A percentile compares a stretch with the other conserved stretches of the same genome.
These are phyloP conservation scores for Alviniconcha marisindica DNA, from an alignment of 1,140 invertebrate species.

Conservation along the genomic window DNA sequence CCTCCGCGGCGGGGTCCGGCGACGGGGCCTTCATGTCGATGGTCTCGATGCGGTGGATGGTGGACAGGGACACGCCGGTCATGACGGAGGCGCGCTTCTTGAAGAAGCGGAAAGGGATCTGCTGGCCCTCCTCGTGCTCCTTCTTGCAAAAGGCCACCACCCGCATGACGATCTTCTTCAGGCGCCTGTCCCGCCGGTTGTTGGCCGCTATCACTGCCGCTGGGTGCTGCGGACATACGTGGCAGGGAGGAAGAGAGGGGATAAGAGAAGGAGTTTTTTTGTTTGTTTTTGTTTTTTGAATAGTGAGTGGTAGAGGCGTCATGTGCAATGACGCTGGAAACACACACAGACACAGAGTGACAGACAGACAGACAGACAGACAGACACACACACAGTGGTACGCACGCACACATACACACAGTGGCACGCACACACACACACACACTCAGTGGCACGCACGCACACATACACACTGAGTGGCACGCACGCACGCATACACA, in stretches of 20 bases:
- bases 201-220: constrained; percentile 21
- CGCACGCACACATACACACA: too few species aligned
- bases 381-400: too few species aligned
- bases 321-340: too few species aligned
- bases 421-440: too few species aligned
- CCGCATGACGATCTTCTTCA: constrained; percentile 39
- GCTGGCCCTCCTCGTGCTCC: constrained; percentile 41
- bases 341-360: background rate
- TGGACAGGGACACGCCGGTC: constrained; percentile 36
- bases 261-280: too few species aligned
- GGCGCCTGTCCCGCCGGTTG: constrained; percentile 31
- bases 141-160: constrained; percentile 41
- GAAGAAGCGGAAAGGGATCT: constrained; percentile 38
- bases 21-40: constrained; percentile 31
- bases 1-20: background rate
- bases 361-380: background rate
- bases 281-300: too few species aligned
- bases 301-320: too few species aligned
- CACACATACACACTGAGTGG: too few species aligned
- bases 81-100: constrained; percentile 39
- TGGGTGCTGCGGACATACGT: constrained; percentile 22
- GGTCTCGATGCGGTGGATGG: constrained; percentile 39
- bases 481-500: too few species aligned
- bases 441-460: too few species aligned
- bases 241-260: too few species aligned